phyloP scores from a whole-genome alignment of 2,113 vertebrate genomes.

The Vanacampus margaritifer region DNA sequence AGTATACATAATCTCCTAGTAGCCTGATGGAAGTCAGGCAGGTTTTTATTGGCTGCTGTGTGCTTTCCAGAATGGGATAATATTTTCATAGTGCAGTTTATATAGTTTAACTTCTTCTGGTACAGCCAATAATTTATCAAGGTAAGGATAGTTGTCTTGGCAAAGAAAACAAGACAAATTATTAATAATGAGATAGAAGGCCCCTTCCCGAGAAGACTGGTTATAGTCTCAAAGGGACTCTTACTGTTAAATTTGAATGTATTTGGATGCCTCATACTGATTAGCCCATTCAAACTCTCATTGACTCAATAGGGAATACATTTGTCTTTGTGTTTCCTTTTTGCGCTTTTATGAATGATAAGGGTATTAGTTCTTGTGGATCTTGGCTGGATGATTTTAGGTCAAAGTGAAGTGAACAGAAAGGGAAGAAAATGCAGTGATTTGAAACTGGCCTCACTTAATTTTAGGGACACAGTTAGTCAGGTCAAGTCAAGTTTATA shows the following conservation, averaged over 20 bases:
- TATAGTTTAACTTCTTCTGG: slow-evolving; percentile 68
- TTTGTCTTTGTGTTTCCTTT: slow-evolving; percentile 34
- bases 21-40: slow-evolving; percentile 69
- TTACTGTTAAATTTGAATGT: slow-evolving; percentile 18
- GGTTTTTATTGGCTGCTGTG: slow-evolving; percentile 69
- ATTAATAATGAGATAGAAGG: slow-evolving; percentile 61
- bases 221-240: slow-evolving; percentile 31
- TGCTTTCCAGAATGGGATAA: slow-evolving; percentile 62
- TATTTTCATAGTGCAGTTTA: slow-evolving; percentile 71
- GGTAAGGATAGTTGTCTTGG: slow-evolving; percentile 64
- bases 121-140: slow-evolving; percentile 73
- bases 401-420: slow-evolving; percentile 35
- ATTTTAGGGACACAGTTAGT: slow-evolving; percentile 31
- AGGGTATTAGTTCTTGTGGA: slow-evolving; percentile 42
- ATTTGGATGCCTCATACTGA: slow-evolving; percentile 27
- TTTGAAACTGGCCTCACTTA: slow-evolving; percentile 18
- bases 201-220: slow-evolving; percentile 32
- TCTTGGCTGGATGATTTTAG: slow-evolving; percentile 44
- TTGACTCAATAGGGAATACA: slow-evolving; percentile 16
- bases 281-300: slow-evolving; percentile 22
- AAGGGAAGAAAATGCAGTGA: slow-evolving; percentile 27
- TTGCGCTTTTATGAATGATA: slow-evolving; percentile 44
- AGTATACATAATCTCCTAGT: slow-evolving; percentile 52
- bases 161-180: slow-evolving; percentile 60
- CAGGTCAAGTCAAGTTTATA: too few relatives aligned